Conservation (phyloP, 2,113 vertebrate genomes). For the Origma solitaria region DNA sequence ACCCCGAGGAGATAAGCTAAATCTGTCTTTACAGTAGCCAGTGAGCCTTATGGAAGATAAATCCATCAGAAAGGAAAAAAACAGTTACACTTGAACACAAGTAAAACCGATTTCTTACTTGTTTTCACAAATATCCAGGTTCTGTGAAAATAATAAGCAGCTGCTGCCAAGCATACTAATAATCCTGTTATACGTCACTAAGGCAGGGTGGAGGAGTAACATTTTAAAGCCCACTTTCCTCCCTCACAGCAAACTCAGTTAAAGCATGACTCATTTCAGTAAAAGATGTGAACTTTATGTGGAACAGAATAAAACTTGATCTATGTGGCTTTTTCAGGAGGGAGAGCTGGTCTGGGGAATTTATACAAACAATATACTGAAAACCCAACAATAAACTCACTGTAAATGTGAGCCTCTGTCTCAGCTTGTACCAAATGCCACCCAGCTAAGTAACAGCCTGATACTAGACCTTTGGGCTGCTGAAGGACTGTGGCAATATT, state of each 20-base stretch:
- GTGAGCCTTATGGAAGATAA: background rate
- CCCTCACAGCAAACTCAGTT: conserved; percentile 34
- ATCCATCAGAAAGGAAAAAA: background rate
- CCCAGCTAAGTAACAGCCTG: background rate
- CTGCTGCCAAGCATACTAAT: conserved; percentile 47
- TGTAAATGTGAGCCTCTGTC: background rate
- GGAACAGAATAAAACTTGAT: conserved; percentile 48
- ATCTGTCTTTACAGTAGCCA: background rate
- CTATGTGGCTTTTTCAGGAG: background rate
- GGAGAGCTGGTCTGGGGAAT: conserved; percentile 19
- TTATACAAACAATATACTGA: conserved; percentile 41
- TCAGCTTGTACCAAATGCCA: background rate
- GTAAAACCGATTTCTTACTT: background rate
- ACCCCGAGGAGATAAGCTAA: background rate
- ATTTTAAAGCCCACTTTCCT: conserved; percentile 59
- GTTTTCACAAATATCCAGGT: conserved; percentile 41
- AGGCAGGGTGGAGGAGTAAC: conserved; percentile 44
- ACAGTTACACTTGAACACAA: background rate
- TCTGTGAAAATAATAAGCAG: conserved; percentile 34
- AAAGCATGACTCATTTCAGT: conserved; percentile 51
- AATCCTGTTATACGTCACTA: conserved; percentile 26
- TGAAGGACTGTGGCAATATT: background rate
- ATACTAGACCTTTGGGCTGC: background rate
- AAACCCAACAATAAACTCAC: conserved; percentile 40
- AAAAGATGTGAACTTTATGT: conserved; percentile 52